Conservation (phyloP, 2,888 invertebrate species). For the Sinohyriopsis cumingii region DNA sequence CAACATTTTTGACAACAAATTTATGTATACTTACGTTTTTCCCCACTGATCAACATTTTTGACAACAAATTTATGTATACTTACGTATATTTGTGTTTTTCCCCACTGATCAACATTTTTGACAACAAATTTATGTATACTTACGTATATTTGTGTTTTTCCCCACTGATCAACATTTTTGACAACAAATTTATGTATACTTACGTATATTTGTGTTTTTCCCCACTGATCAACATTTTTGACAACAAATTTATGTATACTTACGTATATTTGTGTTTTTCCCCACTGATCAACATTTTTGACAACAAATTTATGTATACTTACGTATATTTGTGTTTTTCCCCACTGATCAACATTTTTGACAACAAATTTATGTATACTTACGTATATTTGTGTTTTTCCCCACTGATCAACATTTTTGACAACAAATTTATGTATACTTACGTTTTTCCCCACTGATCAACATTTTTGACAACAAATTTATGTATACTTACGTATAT, state of each 20-base stretch:
- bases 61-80: slow-evolving; percentile 71
- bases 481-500: no score
- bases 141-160: slow-evolving; percentile 76
- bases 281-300: slow-evolving; percentile 83
- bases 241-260: slow-evolving; percentile 71
- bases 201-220: slow-evolving; percentile 76
- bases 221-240: slow-evolving; percentile 83
- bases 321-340: slow-evolving; percentile 76
- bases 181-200: slow-evolving; percentile 71
- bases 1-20: slow-evolving; percentile 82
- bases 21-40: slow-evolving; percentile 73
- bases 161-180: slow-evolving; percentile 83
- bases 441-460: slow-evolving; percentile 80
- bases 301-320: slow-evolving; percentile 71
- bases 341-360: slow-evolving; percentile 83
- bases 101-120: slow-evolving; percentile 83
- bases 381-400: slow-evolving; percentile 76
- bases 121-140: slow-evolving; percentile 71
- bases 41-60: slow-evolving; percentile 83
- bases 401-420: slow-evolving; percentile 83
- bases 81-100: slow-evolving; percentile 76
- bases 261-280: slow-evolving; percentile 76
- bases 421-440: slow-evolving; percentile 71
- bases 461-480: slow-evolving; percentile 82
- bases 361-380: slow-evolving; percentile 71